phyloP scores from a whole-genome alignment of 2,888 invertebrate genomes.

The Tipula unca region DNA sequence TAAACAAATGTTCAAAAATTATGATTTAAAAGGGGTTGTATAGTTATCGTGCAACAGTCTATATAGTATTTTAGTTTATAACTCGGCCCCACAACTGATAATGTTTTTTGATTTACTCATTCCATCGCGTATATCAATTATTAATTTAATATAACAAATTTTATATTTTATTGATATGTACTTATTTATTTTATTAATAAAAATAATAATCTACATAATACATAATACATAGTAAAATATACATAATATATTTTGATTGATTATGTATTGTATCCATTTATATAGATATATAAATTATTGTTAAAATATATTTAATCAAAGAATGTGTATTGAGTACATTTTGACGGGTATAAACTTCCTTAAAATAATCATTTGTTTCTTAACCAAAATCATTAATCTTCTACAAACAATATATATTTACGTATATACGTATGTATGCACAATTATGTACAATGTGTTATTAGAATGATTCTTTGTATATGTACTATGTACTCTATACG shows the following conservation, averaged over 20 bases:
- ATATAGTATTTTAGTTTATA: background rate
- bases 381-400: background rate
- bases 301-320: conserved; percentile 1
- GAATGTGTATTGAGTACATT: background rate
- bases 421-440: too few relatives aligned
- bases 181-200: background rate
- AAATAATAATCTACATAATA: background rate
- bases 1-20: background rate
- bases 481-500: background rate
- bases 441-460: too few relatives aligned
- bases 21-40: background rate
- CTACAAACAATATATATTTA: background rate
- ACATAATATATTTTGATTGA: background rate
- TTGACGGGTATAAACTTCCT: background rate
- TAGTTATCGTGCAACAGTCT: background rate
- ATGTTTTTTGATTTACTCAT: background rate
- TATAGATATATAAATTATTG: background rate
- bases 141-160: background rate
- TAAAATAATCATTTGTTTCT: background rate
- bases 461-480: background rate
- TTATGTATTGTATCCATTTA: background rate
- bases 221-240: background rate
- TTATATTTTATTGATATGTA: background rate
- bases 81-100: background rate
- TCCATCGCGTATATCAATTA: background rate